These are phyloP conservation scores for Eretmocerus hayati DNA, from an alignment of 2,888 invertebrate species.

Conservation along the genomic window DNA sequence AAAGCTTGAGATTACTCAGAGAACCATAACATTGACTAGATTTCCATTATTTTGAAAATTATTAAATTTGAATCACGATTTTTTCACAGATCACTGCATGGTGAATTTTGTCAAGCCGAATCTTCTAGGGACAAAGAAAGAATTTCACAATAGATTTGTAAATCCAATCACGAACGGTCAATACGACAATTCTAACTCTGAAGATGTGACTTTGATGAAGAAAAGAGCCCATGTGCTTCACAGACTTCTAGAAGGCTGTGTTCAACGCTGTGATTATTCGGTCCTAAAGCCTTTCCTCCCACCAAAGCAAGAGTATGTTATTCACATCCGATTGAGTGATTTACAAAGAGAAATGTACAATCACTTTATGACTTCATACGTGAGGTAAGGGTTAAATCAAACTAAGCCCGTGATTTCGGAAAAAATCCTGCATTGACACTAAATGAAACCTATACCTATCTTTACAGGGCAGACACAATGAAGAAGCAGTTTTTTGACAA, in stretches of 20 bases:
- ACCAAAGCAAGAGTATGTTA: conserved; percentile 88
- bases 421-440: not conserved
- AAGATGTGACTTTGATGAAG: conserved; percentile 83
- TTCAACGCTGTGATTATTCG: conserved; percentile 80
- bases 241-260: conserved; percentile 81
- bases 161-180: conserved; percentile 94
- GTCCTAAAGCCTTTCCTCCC: conserved; percentile 86
- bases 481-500: not conserved
- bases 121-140: conserved; percentile 79
- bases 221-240: conserved; percentile 84
- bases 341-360: conserved; percentile 74
- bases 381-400: not conserved
- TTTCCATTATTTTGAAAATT: too few species aligned
- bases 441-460: not conserved
- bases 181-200: conserved; percentile 79
- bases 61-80: not conserved
- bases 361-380: conserved; percentile 54
- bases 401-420: not conserved
- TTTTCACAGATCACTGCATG: conserved; percentile 91
- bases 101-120: conserved; percentile 93
- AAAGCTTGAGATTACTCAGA: too few species aligned
- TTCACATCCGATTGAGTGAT: conserved; percentile 74
- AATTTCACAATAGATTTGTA: conserved; percentile 86
- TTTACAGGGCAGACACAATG: not conserved
- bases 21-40: too few species aligned